These are phyloP conservation scores for Ceriagrion tenellum DNA, from an alignment of 2,888 invertebrate genomes.

Conservation along the genomic window DNA sequence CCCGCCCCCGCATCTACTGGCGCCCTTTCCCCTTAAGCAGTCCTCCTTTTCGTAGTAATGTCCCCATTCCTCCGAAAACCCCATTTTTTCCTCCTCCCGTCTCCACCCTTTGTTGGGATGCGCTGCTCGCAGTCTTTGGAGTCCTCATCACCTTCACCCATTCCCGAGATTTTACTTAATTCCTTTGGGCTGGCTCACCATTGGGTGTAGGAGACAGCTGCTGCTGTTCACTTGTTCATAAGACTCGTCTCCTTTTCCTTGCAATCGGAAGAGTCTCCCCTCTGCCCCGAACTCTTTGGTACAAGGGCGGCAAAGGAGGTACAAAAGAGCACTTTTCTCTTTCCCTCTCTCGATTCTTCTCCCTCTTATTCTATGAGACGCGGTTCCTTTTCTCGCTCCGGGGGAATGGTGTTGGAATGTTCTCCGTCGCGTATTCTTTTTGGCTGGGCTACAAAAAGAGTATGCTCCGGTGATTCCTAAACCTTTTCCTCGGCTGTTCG, in stretches of 20 bases:
- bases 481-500: slow-evolving; percentile 30
- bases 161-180: slow-evolving; percentile 52
- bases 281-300: not conserved
- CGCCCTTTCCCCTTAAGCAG: slow-evolving; percentile 1
- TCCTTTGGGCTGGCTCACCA: slow-evolving; percentile 25
- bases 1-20: not conserved
- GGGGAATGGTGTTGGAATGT: slow-evolving; percentile 46
- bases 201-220: slow-evolving; percentile 47
- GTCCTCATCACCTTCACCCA: slow-evolving; percentile 43
- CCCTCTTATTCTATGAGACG: not conserved
- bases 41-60: slow-evolving; percentile 48
- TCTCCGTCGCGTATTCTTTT: slow-evolving; percentile 51
- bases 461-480: slow-evolving; percentile 41
- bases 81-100: not conserved
- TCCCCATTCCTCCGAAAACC: not conserved
- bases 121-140: not conserved
- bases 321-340: not conserved
- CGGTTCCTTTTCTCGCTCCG: slow-evolving; percentile 17
- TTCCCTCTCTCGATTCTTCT: not conserved
- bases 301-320: slow-evolving; percentile 34
- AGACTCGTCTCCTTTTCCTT: slow-evolving; percentile 41
- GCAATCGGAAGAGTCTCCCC: slow-evolving; percentile 42
- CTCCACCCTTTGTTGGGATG: not conserved
- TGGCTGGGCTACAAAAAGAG: slow-evolving; percentile 5
- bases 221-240: slow-evolving; percentile 58